Conservation (phyloP, 1,140 invertebrate species). For the Sycophaga agraensis region DNA sequence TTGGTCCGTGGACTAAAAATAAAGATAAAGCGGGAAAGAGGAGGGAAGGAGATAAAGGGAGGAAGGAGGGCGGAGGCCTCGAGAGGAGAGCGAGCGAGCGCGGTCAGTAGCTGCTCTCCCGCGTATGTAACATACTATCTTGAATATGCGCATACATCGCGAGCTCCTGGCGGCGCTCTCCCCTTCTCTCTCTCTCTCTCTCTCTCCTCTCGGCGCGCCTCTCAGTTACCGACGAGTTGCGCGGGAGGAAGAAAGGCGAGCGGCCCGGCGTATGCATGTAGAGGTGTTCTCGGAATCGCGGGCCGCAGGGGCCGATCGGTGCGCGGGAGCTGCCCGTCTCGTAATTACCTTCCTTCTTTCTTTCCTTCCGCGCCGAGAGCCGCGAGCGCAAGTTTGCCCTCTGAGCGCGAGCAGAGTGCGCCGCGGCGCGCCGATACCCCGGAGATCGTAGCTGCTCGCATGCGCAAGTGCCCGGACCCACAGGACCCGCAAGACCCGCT, state of each 20-base stretch:
- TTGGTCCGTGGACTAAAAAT: constrained; percentile 18
- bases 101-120: constrained; percentile 44
- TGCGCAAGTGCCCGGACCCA: not conserved
- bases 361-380: not conserved
- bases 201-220: not conserved
- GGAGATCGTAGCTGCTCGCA: not conserved
- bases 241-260: constrained; percentile 26
- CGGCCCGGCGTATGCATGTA: constrained; percentile 7
- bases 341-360: constrained; percentile 49
- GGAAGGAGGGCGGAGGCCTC: constrained; percentile 31
- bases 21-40: constrained; percentile 17
- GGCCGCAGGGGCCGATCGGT: constrained; percentile 41
- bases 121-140: constrained; percentile 59
- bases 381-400: not conserved
- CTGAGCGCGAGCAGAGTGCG: not conserved
- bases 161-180: constrained; percentile 4
- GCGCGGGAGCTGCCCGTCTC: constrained; percentile 53
- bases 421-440: not conserved
- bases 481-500: too few species aligned
- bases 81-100: constrained; percentile 13
- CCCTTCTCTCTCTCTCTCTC: not conserved
- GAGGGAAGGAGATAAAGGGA: constrained; percentile 12
- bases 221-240: not conserved
- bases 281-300: constrained; percentile 52
- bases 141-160: constrained; percentile 59